Evolutionary conservation across 2,797 vertebrate species (phyloP).

Genomic region (Spinus pinus): DNA sequence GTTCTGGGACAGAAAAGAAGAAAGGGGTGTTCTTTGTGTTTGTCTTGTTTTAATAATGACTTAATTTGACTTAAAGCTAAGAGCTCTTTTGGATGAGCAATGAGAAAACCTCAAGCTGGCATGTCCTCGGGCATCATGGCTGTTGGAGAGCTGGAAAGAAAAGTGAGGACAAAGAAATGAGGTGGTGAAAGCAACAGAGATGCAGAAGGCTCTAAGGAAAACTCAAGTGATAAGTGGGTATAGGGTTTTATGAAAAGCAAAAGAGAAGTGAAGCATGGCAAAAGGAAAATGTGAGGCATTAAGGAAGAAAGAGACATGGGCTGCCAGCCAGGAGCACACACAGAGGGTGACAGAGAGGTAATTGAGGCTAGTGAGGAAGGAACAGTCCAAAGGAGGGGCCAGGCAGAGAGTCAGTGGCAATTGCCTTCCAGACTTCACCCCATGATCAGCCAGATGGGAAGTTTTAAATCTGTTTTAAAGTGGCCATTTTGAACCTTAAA

Average conservation of each 20-base stretch:
- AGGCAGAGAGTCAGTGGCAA: neutral
- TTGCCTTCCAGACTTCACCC: neutral
- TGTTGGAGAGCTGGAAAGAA: neutral
- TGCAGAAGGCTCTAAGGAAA: neutral
- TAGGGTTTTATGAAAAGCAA: neutral
- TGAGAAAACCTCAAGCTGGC: neutral
- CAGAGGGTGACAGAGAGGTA: neutral
- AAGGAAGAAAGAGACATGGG: neutral
- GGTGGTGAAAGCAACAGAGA: neutral
- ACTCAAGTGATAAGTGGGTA: neutral
- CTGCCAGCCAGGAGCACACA: neutral
- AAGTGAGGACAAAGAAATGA: neutral
- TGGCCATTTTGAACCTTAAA: neutral
- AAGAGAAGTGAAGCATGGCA: neutral
- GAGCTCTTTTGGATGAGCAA: neutral
- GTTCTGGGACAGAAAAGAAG: neutral
- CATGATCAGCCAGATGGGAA: neutral
- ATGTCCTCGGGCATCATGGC: neutral
- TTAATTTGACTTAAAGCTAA: slow-evolving; percentile 17
- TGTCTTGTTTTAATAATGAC: neutral
- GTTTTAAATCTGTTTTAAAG: neutral
- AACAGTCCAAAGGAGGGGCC: neutral
- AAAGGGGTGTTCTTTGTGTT: neutral
- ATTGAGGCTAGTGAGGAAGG: neutral
- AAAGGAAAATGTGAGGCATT: neutral